Evolutionary conservation across 2,113 vertebrate species (phyloP), one percentile per base, ranked within the genome.

Genomic region (Romanogobio albipinnatus): DNA sequence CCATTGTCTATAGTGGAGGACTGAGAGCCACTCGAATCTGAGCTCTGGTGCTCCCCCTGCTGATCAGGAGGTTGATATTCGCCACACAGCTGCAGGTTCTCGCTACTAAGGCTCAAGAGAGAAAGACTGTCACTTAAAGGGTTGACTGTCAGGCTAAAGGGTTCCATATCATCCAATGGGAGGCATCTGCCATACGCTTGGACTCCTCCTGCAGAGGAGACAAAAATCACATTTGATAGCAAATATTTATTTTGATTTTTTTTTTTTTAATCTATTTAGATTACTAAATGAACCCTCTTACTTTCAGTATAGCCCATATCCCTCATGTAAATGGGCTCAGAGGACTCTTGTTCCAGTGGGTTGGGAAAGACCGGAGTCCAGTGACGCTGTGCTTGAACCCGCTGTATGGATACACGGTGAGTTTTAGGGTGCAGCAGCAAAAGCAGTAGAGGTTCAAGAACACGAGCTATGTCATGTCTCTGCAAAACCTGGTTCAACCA

Each of bases 401-500:
- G 95, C 88, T 99, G 98, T 89, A 99, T 97, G 62, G 98, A 99
- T 83, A 99, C 96, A 5, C 98, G 91, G 85, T 99, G 98, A 75
- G 98, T 99, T 93, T 99, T 99, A 9, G 98, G 98, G 89, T 99
- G 98, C 17, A 99, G 97, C 81, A 99, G 93, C 33, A 99, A 93
- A 4, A 99, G 93, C 0, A 99, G 95, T 70, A 99, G 94, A 33
- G 98, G 98, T 88, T 99, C 98, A 39, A 99, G 94, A 81, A 99
- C 96, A 24, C 98, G 95, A 66, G 98, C 97, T 61, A 99, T 98
- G 86, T 99, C 98, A 81, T 99, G 98, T 90, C 98, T 97, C 91
- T 99, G 98, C 47, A 99, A 95, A 17, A 99, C 97, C 90, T 99
- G 98, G 92, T 97, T 97, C 84, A 99, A 91, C 98, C 98, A 99